phyloP scores from a whole-genome alignment of 2,113 vertebrate genomes.

The Chloropsis cyanopogon region DNA sequence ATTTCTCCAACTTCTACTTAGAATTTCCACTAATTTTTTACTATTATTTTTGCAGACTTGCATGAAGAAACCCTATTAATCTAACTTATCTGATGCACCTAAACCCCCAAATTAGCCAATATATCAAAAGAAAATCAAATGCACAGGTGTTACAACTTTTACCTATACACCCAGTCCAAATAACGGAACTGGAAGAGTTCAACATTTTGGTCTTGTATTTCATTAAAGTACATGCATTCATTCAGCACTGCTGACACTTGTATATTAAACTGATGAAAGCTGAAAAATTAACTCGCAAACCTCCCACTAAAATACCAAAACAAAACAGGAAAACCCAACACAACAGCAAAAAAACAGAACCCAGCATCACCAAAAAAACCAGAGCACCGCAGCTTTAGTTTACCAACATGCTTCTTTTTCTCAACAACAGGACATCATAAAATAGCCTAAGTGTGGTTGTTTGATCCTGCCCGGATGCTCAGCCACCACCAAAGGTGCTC shows the following conservation, averaged over 20 bases:
- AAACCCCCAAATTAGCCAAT: not conserved
- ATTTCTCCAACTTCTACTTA: not conserved
- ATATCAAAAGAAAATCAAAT: not conserved
- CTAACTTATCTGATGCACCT: not conserved
- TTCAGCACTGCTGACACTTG: not conserved
- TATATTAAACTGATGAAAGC: not conserved
- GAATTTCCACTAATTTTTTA: not conserved
- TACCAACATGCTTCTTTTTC: fast-evolving
- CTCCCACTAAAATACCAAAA: not conserved
- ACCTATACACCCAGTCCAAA: not conserved
- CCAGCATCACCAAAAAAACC: not conserved
- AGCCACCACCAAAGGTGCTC: not conserved
- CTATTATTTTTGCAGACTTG: not conserved
- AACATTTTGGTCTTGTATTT: not conserved
- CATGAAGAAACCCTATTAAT: not conserved
- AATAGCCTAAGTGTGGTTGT: not conserved
- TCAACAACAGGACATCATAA: not conserved
- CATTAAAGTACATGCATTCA: not conserved
- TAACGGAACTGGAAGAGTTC: not conserved
- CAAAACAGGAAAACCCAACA: not conserved
- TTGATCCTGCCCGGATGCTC: not conserved
- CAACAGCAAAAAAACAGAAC: not conserved
- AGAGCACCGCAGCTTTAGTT: not conserved
- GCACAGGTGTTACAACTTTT: not conserved
- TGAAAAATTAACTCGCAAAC: not conserved